These are phyloP conservation scores for Prunella strophiata DNA, from an alignment of 2,797 vertebrate species.

Conservation along the genomic window DNA sequence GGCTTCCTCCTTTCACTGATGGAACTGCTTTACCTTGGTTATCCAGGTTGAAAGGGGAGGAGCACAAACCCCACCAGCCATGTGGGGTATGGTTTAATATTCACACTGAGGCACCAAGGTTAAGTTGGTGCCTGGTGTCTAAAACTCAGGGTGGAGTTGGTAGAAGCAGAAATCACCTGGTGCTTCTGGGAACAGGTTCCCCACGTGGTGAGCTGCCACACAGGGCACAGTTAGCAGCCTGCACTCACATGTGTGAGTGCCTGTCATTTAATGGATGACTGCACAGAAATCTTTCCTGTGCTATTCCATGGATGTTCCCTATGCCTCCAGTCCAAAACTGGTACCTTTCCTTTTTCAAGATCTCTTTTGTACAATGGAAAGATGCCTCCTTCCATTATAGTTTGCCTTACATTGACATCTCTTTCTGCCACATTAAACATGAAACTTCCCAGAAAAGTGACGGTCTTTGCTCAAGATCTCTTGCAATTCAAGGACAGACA, in stretches of 20 bases:
- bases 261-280: not conserved
- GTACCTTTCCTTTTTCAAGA: not conserved
- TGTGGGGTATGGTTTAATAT: not conserved
- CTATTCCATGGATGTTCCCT: not conserved
- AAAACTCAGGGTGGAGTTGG: not conserved
- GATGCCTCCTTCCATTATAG: not conserved
- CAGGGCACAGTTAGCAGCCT: not conserved
- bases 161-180: not conserved
- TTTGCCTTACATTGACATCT: not conserved
- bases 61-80: not conserved
- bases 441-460: not conserved
- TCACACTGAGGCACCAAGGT: rapidly evolving
- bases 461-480: not conserved
- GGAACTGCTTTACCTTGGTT: not conserved
- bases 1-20: not conserved
- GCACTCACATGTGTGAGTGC: not conserved
- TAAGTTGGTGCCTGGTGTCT: not conserved
- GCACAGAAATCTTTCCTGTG: not conserved
- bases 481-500: not conserved
- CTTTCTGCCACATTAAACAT: not conserved
- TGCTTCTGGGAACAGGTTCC: not conserved
- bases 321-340: not conserved
- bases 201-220: rapidly evolving
- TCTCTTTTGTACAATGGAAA: not conserved
- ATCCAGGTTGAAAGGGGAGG: not conserved